These are phyloP conservation scores for Etheostoma spectabile DNA, from an alignment of 2,113 vertebrate species.

Conservation along the genomic window DNA sequence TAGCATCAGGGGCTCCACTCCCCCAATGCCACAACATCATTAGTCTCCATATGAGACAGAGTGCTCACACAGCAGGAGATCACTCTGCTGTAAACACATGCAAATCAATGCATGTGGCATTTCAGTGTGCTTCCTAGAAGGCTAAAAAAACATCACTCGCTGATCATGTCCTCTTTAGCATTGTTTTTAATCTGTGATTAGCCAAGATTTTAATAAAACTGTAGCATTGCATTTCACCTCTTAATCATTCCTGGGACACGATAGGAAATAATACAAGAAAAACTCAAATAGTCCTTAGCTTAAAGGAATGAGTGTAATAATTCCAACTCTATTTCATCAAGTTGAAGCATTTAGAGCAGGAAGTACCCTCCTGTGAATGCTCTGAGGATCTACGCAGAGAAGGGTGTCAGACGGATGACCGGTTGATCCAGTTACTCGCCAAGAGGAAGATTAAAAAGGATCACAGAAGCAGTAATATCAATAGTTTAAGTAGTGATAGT, in stretches of 20 bases:
- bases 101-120: slow-evolving; percentile 64
- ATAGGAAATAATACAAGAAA: background rate
- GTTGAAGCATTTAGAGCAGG: background rate
- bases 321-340: background rate
- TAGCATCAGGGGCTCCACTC: slow-evolving; percentile 48
- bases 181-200: background rate
- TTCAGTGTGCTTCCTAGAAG: slow-evolving; percentile 15
- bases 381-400: background rate
- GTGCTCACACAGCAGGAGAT: slow-evolving; percentile 69
- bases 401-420: background rate
- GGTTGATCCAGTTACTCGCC: background rate
- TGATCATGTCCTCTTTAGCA: background rate
- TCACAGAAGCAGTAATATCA: background rate
- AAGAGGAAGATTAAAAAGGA: background rate
- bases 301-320: background rate
- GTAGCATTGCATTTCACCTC: background rate
- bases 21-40: slow-evolving; percentile 60
- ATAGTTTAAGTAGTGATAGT: too few relatives aligned
- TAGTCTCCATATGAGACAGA: slow-evolving; percentile 68
- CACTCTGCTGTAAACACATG: slow-evolving; percentile 67
- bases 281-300: background rate
- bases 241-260: too few relatives aligned
- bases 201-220: background rate
- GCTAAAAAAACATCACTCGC: background rate
- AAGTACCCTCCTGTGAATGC: background rate